Conservation (phyloP, 2,113 vertebrate genomes). For the Morone saxatilis region DNA sequence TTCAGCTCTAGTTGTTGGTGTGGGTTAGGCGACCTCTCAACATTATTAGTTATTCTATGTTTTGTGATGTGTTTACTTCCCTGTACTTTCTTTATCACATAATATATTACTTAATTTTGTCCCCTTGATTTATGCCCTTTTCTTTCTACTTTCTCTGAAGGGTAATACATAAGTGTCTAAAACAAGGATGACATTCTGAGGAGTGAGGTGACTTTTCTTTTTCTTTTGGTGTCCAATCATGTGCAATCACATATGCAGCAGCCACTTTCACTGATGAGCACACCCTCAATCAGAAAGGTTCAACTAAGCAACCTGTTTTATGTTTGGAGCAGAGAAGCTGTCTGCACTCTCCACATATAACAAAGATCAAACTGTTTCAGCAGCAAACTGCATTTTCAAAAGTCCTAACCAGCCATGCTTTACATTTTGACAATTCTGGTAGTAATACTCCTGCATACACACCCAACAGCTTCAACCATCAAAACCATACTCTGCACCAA, state of each 20-base stretch:
- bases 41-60: not conserved
- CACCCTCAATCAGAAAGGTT: constrained; percentile 21
- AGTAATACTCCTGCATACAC: not conserved
- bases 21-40: too few relatives aligned
- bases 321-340: not conserved
- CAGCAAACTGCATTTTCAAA: constrained; percentile 13
- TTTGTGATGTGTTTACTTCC: not conserved
- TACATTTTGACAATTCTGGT: not conserved
- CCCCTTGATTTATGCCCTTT: not conserved
- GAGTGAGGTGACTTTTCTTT: constrained; percentile 3
- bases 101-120: not conserved
- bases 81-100: not conserved
- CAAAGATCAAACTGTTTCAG: constrained; percentile 1
- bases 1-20: not conserved
- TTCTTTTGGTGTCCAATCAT: constrained; percentile 2
- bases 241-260: constrained; percentile 7
- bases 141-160: not conserved
- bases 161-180: not conserved
- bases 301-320: constrained; percentile 5
- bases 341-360: not conserved
- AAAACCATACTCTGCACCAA: not conserved
- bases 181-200: not conserved
- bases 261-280: constrained; percentile 29
- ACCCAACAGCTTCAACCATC: not conserved
- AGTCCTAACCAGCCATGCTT: not conserved